Percentiles rank a stretch among this genome's conserved stretches.
These are phyloP conservation scores for Listronotus bonariensis DNA, from an alignment of 1,140 invertebrate genomes.

Conservation along the genomic window DNA sequence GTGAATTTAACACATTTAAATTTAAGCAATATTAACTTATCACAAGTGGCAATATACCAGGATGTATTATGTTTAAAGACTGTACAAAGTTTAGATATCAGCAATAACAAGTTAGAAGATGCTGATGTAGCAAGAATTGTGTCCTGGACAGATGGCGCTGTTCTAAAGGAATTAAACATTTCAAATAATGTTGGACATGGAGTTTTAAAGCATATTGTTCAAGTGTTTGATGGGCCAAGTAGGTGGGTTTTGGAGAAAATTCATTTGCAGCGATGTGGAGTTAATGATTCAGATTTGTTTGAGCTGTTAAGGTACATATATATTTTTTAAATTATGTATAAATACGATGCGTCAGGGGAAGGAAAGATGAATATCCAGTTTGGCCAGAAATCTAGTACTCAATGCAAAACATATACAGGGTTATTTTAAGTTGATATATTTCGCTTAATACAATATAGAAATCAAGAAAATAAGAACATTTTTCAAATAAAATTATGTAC, in stretches of 20 bases:
- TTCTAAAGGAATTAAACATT: constrained; percentile 56
- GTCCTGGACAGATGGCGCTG: constrained; percentile 53
- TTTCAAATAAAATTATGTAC: no score
- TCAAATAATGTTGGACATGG: constrained; percentile 53
- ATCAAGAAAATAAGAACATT: no score
- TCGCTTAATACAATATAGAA: no score
- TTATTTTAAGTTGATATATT: no score
- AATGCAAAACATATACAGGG: no score
- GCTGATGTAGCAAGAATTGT: constrained; percentile 56
- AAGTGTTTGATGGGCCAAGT: constrained; percentile 50
- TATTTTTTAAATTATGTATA: no score
- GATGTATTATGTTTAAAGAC: constrained; percentile 57
- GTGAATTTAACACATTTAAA: constrained; percentile 57
- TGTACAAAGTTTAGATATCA: constrained; percentile 61
- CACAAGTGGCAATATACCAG: constrained; percentile 45
- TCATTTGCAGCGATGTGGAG: constrained; percentile 59
- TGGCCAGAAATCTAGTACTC: no score
- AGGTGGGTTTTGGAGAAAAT: constrained; percentile 58
- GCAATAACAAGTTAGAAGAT: constrained; percentile 61
- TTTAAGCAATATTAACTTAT: constrained; percentile 57
- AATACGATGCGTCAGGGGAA: no score
- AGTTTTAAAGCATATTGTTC: constrained; percentile 50
- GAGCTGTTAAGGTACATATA: constrained; percentile 56
- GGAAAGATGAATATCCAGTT: no score
- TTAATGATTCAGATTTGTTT: constrained; percentile 64